phyloP scores from a whole-genome alignment of 2,113 vertebrate species.

The Gobius niger region DNA sequence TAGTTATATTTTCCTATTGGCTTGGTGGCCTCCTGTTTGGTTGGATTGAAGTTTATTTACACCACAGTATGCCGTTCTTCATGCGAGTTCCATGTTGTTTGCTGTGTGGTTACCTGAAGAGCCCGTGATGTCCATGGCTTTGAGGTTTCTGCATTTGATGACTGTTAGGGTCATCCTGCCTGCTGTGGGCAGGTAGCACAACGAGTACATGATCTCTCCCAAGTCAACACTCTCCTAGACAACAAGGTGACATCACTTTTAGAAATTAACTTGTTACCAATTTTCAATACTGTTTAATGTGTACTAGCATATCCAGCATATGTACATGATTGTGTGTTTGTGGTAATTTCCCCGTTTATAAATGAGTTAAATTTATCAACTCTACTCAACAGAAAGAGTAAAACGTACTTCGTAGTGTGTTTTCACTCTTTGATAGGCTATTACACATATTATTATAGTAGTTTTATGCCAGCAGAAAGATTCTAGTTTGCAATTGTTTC shows the following conservation, averaged over 20 bases:
- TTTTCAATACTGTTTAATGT: too few relatives aligned
- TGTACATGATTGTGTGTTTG: too few relatives aligned
- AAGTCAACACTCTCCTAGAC: slow-evolving; percentile 93
- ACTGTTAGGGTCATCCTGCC: slow-evolving; percentile 97
- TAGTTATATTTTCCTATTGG: not conserved
- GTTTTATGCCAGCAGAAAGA: too few relatives aligned
- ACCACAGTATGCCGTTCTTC: slow-evolving; percentile 23
- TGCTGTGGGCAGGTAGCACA: slow-evolving; percentile 97
- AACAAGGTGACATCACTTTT: slow-evolving; percentile 6
- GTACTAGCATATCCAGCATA: too few relatives aligned
- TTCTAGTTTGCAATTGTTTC: too few relatives aligned
- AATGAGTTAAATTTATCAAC: too few relatives aligned
- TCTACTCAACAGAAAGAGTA: too few relatives aligned
- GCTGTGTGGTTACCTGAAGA: slow-evolving; percentile 84
- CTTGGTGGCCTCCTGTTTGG: slow-evolving; percentile 11
- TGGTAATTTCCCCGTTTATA: too few relatives aligned
- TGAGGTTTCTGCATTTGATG: slow-evolving; percentile 98
- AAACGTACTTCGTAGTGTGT: too few relatives aligned
- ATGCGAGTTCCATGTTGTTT: slow-evolving; percentile 37
- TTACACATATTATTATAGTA: too few relatives aligned
- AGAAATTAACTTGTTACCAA: not conserved
- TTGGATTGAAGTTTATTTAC: slow-evolving; percentile 22
- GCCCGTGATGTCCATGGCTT: slow-evolving; percentile 99
- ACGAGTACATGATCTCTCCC: slow-evolving; percentile 98
- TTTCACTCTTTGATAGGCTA: too few relatives aligned